Evolutionary conservation across 2,113 vertebrate genomes (phyloP).

Genomic region (Atlantisia rogersi): DNA sequence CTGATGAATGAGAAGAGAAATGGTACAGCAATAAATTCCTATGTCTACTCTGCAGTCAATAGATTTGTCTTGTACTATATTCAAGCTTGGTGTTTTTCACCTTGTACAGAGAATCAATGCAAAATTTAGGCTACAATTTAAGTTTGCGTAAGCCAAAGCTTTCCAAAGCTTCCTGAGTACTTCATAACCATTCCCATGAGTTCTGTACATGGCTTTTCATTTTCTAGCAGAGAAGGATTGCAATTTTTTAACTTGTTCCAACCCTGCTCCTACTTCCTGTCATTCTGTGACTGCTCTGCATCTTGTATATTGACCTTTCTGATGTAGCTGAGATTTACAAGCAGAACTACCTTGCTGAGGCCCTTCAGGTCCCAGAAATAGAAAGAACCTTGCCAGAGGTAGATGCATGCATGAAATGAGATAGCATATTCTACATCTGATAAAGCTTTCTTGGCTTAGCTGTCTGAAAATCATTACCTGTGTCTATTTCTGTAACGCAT

Average conservation of each 20-base stretch:
- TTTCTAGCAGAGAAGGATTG: slow-evolving; percentile 3
- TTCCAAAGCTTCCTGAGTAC: slow-evolving; percentile 24
- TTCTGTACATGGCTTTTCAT: slow-evolving; percentile 13
- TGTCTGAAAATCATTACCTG: slow-evolving; percentile 40
- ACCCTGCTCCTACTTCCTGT: not conserved
- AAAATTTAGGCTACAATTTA: slow-evolving; percentile 17
- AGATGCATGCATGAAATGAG: slow-evolving; percentile 48
- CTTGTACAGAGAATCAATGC: slow-evolving; percentile 1
- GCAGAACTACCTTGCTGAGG: slow-evolving; percentile 14
- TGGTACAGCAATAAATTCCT: slow-evolving; percentile 33
- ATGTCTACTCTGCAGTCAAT: not conserved
- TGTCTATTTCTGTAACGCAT: slow-evolving; percentile 36
- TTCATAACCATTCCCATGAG: slow-evolving; percentile 5
- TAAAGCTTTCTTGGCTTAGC: slow-evolving; percentile 29
- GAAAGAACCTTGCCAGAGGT: slow-evolving; percentile 55
- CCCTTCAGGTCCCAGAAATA: slow-evolving; percentile 48
- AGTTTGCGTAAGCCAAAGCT: not conserved
- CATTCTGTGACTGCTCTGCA: slow-evolving; percentile 17
- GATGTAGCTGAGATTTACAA: slow-evolving; percentile 55
- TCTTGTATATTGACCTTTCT: slow-evolving; percentile 60
- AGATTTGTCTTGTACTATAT: slow-evolving; percentile 22
- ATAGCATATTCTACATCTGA: slow-evolving; percentile 60
- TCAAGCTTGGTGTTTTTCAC: slow-evolving; percentile 21
- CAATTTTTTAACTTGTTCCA: slow-evolving; percentile 28
- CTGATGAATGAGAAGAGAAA: slow-evolving; percentile 42